Percentiles rank a stretch among this genome's conserved stretches.
These are phyloP conservation scores for Falcaria lacertinaria DNA, from an alignment of 2,888 invertebrate species.

Conservation along the genomic window DNA sequence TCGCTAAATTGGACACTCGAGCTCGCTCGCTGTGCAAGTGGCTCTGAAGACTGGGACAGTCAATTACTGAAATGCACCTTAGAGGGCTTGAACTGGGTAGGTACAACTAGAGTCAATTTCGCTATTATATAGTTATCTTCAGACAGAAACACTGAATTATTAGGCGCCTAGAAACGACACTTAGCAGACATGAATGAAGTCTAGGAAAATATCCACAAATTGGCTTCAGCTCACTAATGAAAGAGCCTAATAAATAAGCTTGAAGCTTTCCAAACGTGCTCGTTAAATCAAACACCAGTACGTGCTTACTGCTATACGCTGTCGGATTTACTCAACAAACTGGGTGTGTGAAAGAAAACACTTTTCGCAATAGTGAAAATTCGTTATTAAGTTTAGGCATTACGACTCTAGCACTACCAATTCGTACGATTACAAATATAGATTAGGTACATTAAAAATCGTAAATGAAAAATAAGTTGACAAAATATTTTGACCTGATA, in stretches of 20 bases:
- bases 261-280: not conserved
- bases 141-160: no score
- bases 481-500: no score
- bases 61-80: conserved; percentile 1
- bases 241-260: not conserved
- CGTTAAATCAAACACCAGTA: not conserved
- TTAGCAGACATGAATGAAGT: no score
- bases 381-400: not conserved
- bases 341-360: not conserved
- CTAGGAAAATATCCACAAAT: no score
- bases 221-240: not conserved
- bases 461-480: no score
- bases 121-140: no score
- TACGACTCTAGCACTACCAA: not conserved
- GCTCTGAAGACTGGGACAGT: not conserved
- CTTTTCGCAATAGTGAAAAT: no score
- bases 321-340: not conserved
- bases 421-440: no score
- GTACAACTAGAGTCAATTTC: no score
- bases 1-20: conserved; percentile 29
- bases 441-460: no score
- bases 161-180: no score
- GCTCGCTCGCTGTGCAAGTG: conserved; percentile 3
- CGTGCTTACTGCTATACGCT: not conserved
- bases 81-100: no score